Evolutionary conservation across 2,113 vertebrate species (phyloP).

Genomic region (Entomyzon cyanotis): DNA sequence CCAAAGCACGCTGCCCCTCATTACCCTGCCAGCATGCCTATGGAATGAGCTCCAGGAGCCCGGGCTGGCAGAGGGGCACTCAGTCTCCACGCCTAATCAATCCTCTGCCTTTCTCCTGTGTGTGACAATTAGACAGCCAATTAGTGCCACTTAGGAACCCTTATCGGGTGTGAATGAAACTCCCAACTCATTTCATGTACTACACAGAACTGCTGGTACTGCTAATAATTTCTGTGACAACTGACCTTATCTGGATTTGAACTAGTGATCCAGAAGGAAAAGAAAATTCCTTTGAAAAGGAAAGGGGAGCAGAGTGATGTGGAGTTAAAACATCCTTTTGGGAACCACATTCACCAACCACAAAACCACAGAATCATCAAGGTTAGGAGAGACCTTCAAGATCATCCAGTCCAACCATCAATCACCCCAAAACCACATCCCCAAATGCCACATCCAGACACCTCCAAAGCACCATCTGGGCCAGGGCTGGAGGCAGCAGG

Average conservation of each 20-base stretch:
- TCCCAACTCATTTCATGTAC: constrained; percentile 43
- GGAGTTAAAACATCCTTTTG: not conserved
- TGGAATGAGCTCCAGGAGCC: not conserved
- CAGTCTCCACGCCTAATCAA: constrained; percentile 55
- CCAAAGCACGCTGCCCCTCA: constrained; percentile 25
- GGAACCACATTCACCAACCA: not conserved
- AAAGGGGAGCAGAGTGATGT: not conserved
- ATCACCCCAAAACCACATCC: not conserved
- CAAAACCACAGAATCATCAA: not conserved
- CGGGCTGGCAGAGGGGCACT: constrained; percentile 38
- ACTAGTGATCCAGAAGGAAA: constrained; percentile 15
- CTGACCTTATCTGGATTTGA: constrained; percentile 40
- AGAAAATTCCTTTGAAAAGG: constrained; percentile 24
- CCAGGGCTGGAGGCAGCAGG: not conserved
- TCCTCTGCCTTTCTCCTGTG: constrained; percentile 27
- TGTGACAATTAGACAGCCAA: constrained; percentile 63
- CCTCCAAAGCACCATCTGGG: not conserved
- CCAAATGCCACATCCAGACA: not conserved
- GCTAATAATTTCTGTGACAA: constrained; percentile 50
- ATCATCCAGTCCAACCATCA: not conserved
- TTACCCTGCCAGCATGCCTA: constrained; percentile 44
- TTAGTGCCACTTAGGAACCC: constrained; percentile 56
- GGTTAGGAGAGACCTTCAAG: not conserved
- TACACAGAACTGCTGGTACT: not conserved
- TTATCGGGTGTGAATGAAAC: not conserved